A percentile compares a stretch with the other conserved stretches of the same genome.
Evolutionary conservation across 2,113 vertebrate genomes (phyloP).

Genomic region (Chrysochloris asiatica): DNA sequence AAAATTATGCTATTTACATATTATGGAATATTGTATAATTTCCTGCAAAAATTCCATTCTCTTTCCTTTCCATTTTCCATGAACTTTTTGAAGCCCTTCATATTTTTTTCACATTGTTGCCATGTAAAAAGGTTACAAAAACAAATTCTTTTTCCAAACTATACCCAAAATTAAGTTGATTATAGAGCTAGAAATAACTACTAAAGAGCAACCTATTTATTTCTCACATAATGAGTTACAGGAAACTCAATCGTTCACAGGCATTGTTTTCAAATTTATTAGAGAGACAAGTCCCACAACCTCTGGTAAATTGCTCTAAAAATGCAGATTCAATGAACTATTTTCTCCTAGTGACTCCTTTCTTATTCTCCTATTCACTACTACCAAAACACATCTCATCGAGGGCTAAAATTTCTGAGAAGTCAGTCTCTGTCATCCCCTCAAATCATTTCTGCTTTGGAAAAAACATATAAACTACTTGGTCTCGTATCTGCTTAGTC

Average conservation of each 20-base stretch:
- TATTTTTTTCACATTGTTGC: no score
- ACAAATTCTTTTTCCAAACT: not conserved
- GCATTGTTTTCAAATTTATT: not conserved
- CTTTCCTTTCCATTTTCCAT: no score
- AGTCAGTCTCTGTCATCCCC: not conserved
- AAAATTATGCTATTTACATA: not conserved
- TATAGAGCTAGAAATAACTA: not conserved
- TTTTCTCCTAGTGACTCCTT: not conserved
- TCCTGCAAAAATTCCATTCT: no score
- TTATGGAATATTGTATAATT: no score
- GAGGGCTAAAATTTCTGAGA: not conserved
- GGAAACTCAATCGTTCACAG: not conserved
- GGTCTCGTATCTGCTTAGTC: conserved; percentile 37
- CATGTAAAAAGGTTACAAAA: no score
- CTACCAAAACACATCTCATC: not conserved
- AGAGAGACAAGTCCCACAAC: not conserved
- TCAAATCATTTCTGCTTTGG: conserved; percentile 21
- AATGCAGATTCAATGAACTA: not conserved
- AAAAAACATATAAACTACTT: not conserved
- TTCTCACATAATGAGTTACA: not conserved
- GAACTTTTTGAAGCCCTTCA: no score
- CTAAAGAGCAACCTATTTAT: not conserved
- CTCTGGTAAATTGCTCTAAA: not conserved
- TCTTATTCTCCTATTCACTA: not conserved
- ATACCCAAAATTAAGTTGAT: not conserved